Base-by-base conservation (phyloP, 1,140 invertebrate genomes). In the Drosophila elegans region DNA sequence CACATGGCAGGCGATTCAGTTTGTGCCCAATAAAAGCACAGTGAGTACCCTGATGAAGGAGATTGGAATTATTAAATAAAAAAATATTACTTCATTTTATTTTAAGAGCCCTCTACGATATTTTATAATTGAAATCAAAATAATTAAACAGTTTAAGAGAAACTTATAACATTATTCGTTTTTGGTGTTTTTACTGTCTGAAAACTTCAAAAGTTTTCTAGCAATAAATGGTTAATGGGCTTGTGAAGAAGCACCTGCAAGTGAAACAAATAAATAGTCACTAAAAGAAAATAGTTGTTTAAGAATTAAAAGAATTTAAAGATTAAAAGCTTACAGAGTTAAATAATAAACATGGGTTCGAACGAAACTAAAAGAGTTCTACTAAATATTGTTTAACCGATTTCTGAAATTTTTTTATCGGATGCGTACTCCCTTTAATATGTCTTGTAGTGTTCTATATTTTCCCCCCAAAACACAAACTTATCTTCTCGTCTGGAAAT, bases 171-270 rank as follows among this genome's bases (percentile, higher is more conserved):
- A n/a, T n/a, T 57, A 4, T 7, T 49, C 9, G 12, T 10, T 36
- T 38, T 2, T 21, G 2, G 3, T 13, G 13, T 38, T 21, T 67
- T n/a, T 25, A 67, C 46, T 68, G 46, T 68, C 48, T 48, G 67
- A 75, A 66, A 60, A 4, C 49, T 36, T 39, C 48, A 79, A 84
- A 77, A 52, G 38, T 68, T 85, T 85, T 77, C 53, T 45, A 21
- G 36, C 57, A 56, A 61, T 85, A 64, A 78, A 85, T 86, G 54
- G 78, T 86, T 81, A 78, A 78, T 86, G 68, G 46, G 49, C 45
- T 34, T 62, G 73, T 67, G 81, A 74, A 42, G 45, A 86, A 68
- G 56, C 69, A 85, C 78, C 74, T 86, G 74, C 16, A 1, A 7
- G 7, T 6, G 29, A 32, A 32, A 32, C 5, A 32, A 2, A 7